Evolutionary conservation across 2,888 invertebrate species (phyloP).

Genomic region (Tortrix viridana): DNA sequence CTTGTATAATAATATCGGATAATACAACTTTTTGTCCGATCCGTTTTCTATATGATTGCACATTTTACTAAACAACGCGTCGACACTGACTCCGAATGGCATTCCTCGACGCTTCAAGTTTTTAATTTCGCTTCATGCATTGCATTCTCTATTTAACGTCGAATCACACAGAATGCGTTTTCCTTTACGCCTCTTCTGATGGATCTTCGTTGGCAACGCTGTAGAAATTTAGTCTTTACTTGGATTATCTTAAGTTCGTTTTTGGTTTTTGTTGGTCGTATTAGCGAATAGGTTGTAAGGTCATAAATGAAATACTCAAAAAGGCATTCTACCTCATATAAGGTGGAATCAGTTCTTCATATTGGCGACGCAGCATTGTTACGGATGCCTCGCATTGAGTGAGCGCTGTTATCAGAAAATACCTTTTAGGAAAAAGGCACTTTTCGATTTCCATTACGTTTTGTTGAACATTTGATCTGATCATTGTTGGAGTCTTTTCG

Average conservation of each 20-base stretch:
- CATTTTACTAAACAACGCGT: constrained; percentile 73
- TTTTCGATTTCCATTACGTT: constrained; percentile 47
- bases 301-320: constrained; percentile 56
- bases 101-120: constrained; percentile 52
- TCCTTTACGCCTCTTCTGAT: constrained; percentile 31
- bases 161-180: constrained; percentile 40
- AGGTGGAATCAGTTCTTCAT: constrained; percentile 70
- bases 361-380: constrained; percentile 70
- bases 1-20: constrained; percentile 65
- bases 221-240: constrained; percentile 42
- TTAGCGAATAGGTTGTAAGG: constrained; percentile 48
- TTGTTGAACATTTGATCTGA: constrained; percentile 48
- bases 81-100: constrained; percentile 53
- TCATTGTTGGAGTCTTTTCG: constrained; percentile 48
- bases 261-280: constrained; percentile 42
- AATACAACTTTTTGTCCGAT: constrained; percentile 66
- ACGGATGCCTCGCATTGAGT: constrained; percentile 53
- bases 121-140: constrained; percentile 46
- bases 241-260: constrained; percentile 45
- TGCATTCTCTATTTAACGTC: constrained; percentile 40
- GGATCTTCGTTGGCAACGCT: constrained; percentile 28
- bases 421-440: constrained; percentile 65
- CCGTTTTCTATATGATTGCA: constrained; percentile 76
- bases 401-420: constrained; percentile 63
- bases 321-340: constrained; percentile 65